A percentile compares a stretch with the other conserved stretches of the same genome.
Conservation (phyloP, 1,140 invertebrate genomes). For the Aporrectodea caliginosa region DNA sequence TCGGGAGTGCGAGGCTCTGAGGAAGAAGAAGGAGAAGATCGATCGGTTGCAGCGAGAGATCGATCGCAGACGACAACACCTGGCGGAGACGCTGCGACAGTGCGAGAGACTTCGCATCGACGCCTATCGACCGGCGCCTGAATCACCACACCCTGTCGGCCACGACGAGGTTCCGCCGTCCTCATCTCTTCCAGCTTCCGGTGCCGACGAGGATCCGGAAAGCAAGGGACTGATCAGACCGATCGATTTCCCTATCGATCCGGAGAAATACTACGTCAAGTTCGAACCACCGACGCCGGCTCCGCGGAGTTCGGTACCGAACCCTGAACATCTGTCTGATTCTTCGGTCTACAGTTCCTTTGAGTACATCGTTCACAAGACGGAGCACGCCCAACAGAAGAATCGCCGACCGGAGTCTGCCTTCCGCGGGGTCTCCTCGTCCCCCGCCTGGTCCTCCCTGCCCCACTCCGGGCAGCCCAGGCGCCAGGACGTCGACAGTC, state of each 20-base stretch:
- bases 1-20: neutral
- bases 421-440: neutral
- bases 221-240: constrained; percentile 29
- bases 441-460: neutral
- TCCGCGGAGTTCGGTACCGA: too few relatives aligned
- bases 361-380: constrained; percentile 11
- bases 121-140: constrained; percentile 48
- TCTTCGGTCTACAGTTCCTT: constrained; percentile 18
- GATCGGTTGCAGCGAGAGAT: constrained; percentile 64
- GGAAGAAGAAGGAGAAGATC: constrained; percentile 16
- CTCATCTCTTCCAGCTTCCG: neutral
- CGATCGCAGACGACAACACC: constrained; percentile 61
- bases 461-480: too few relatives aligned
- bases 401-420: neutral
- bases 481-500: too few relatives aligned
- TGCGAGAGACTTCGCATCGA: neutral
- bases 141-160: neutral
- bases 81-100: constrained; percentile 63
- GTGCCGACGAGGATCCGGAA: neutral
- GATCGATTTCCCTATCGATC: constrained; percentile 28
- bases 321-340: too few relatives aligned
- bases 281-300: neutral
- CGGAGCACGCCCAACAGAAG: neutral
- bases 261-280: neutral
- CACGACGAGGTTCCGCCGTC: neutral